Conservation (phyloP, 37 sponge, comb jelly and placozoan genomes). For the Eunapius fragilis region DNA sequence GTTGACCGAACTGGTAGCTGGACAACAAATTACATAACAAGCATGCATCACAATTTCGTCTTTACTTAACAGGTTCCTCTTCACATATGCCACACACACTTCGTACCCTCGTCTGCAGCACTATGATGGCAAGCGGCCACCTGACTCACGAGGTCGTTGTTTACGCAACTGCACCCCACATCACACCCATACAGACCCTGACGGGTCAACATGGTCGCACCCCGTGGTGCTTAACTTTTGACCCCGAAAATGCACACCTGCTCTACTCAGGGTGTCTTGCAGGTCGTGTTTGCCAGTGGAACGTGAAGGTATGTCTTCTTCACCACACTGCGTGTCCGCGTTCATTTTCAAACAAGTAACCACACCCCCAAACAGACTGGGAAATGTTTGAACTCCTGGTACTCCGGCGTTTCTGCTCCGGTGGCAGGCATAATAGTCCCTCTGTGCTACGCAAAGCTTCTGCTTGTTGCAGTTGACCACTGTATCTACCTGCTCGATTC, state of each 20-base stretch:
- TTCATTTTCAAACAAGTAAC: background rate
- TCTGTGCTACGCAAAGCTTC: background rate
- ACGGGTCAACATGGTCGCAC: constrained; percentile 21
- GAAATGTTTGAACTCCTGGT: constrained; percentile 2
- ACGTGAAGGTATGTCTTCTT: constrained; percentile 11
- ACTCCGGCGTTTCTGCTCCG: constrained; percentile 2
- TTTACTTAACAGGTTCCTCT: no score
- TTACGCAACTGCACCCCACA: background rate
- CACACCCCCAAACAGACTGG: constrained; percentile 9
- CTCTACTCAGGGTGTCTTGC: constrained; percentile 43
- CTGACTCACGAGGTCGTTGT: constrained; percentile 30
- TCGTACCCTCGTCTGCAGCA: background rate
- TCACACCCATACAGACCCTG: constrained; percentile 1
- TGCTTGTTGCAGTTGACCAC: constrained; percentile 26
- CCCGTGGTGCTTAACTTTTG: constrained; percentile 53
- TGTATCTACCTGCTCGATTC: constrained; percentile 5
- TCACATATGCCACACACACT: no score
- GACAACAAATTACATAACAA: no score
- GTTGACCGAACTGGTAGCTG: no score
- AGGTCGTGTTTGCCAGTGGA: constrained; percentile 33
- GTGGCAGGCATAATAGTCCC: constrained; percentile 29
- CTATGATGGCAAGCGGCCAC: constrained; percentile 38
- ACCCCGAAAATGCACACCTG: constrained; percentile 15
- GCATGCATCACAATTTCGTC: no score
- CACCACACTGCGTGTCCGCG: background rate